Evolutionary conservation across 2,113 vertebrate species (phyloP).

Genomic region (Daboia siamensis): DNA sequence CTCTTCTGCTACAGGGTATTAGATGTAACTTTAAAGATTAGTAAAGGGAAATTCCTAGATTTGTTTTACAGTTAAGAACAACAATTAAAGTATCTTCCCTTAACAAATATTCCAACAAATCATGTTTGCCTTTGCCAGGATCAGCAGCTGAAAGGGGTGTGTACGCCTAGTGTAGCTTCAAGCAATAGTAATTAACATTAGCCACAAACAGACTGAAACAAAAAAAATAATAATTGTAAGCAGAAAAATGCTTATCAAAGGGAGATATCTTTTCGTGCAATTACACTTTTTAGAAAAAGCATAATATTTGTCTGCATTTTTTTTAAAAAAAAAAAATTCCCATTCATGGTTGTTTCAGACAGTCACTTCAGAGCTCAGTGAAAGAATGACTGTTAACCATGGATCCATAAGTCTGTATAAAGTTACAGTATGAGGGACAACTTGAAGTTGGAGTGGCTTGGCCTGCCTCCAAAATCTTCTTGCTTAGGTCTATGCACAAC

Average conservation of each 20-base stretch:
- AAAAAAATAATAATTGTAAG: background rate
- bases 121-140: background rate
- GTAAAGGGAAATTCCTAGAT: conserved; percentile 29
- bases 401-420: background rate
- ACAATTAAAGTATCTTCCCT: background rate
- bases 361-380: background rate
- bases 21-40: conserved; percentile 26
- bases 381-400: background rate
- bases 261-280: background rate
- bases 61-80: conserved; percentile 11
- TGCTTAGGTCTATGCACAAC: background rate
- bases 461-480: background rate
- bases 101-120: background rate
- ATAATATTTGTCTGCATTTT: background rate
- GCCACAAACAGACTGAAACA: background rate
- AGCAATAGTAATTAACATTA: background rate
- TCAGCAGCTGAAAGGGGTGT: background rate
- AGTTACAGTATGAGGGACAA: background rate
- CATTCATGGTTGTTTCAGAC: background rate
- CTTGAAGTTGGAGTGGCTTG: background rate
- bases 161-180: fast-evolving
- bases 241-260: background rate
- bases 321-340: background rate
- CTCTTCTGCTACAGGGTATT: conserved; percentile 31
- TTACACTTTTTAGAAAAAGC: background rate